A percentile compares a stretch with the other conserved stretches of the same genome.
Evolutionary conservation across 2,113 vertebrate species (phyloP).

Genomic region (Eonycteris spelaea): DNA sequence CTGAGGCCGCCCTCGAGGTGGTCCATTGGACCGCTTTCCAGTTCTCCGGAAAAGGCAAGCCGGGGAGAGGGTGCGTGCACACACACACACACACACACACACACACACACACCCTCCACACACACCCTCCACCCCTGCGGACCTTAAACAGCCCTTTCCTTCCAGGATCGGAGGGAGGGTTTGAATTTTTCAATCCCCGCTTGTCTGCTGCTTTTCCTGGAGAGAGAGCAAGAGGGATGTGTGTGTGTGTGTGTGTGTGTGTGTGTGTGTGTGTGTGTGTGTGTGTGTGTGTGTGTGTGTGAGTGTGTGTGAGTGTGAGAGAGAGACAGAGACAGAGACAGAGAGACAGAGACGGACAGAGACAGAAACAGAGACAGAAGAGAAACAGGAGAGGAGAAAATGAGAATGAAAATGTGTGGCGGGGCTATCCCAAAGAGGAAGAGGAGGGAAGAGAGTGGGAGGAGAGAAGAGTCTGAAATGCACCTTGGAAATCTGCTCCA

Average conservation of each 20-base stretch:
- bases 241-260: background rate
- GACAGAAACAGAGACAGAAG: too few relatives aligned
- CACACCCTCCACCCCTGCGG: constrained; percentile 62
- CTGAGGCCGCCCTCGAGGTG: constrained; percentile 24
- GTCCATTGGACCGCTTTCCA: constrained; percentile 25
- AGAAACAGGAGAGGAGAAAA: too few relatives aligned
- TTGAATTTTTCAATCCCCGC: constrained; percentile 66
- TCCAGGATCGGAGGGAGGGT: constrained; percentile 69
- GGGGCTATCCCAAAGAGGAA: constrained; percentile 49
- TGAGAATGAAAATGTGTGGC: background rate
- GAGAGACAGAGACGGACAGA: too few relatives aligned
- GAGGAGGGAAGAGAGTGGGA: constrained; percentile 54
- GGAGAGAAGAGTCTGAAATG: constrained; percentile 68
- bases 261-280: background rate
- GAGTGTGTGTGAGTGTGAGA: background rate
- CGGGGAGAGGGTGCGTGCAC: constrained; percentile 41
- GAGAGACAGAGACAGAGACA: too few relatives aligned
- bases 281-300: background rate
- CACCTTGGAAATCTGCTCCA: constrained; percentile 98
- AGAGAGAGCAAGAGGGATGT: background rate
- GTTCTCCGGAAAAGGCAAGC: constrained; percentile 50
- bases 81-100: constrained; percentile 31
- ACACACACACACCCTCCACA: constrained; percentile 26
- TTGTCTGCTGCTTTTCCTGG: constrained; percentile 49
- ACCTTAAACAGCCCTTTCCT: constrained; percentile 71